Evolutionary conservation across 2,888 invertebrate species (phyloP), one percentile per base, ranked within the genome.

Genomic region (Dyspetes luteomarginatus): DNA sequence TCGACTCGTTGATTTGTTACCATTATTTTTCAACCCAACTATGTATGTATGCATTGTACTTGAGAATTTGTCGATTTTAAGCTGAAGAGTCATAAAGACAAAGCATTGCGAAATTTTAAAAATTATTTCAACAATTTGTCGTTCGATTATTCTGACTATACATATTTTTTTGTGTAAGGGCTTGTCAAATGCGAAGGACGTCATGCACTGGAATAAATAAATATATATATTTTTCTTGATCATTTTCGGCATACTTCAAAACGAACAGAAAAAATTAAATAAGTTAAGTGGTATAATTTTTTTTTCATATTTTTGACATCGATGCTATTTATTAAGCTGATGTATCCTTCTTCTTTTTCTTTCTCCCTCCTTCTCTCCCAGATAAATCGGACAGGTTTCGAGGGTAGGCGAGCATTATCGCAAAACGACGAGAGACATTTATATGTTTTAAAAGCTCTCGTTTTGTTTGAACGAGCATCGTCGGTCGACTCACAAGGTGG

Each of bases 11-110:
- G 24, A 80, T 71, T 69, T 71, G 65, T 67, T 17, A 67, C 52
- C 48, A 67, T 67, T n/a, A 60, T 78, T 78, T 62, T 48, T 74
- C 73, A 50, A 73, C 58, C 50, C 73, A 28, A 41, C 28, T 55
- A n/a, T n/a, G 26, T 17, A 15, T 9, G 15, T 17, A 71, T 45
- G 17, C 64, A 67, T 67, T 56, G 26, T 41, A 65, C 41, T 58
- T 72, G 28, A 50, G 26, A 50, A 69, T 69, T 78, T 60, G 60
- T 62, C 48, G 9, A 24, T 28, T 64, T 48, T n/a, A n/a, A 67
- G 36, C 43, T 9, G 3, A 30, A 45, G 5, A 22, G 43, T 26
- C 72, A 17, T n/a, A 55, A 28, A 28, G 41, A 48, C 12, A 19
- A 45, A n/a, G 12, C 22, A 24, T 26, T 52, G 17, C 41, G 26